phyloP scores from a whole-genome alignment of 2,888 invertebrate genomes.

The Malthinus seriepunctatus region DNA sequence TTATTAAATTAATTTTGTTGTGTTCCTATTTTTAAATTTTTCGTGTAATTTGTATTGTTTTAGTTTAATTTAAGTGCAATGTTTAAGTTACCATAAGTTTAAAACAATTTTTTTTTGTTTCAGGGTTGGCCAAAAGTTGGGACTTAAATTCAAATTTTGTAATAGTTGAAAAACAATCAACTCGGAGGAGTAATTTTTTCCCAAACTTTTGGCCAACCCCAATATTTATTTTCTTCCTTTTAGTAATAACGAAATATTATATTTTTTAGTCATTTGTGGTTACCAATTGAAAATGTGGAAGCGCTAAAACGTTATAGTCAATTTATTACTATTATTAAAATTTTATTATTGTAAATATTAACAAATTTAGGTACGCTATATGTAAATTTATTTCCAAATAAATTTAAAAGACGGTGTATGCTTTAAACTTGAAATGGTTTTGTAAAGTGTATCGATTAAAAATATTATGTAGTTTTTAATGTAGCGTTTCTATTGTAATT shows the following conservation, averaged over 20 bases:
- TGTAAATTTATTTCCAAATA: slow-evolving; percentile 16
- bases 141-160: neutral
- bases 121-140: neutral
- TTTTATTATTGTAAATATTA: slow-evolving; percentile 1
- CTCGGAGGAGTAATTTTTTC: neutral
- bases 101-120: neutral
- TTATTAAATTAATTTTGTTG: too few species aligned
- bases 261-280: slow-evolving; percentile 25
- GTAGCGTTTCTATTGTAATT: slow-evolving; percentile 20
- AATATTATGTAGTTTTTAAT: slow-evolving; percentile 11
- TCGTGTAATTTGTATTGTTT: neutral
- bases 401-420: slow-evolving; percentile 21
- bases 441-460: slow-evolving; percentile 16
- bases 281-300: slow-evolving; percentile 20
- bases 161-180: too few species aligned
- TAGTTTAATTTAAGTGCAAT: slow-evolving; percentile 9
- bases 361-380: neutral
- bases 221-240: too few species aligned
- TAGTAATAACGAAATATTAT: slow-evolving; percentile 1
- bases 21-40: slow-evolving; percentile 7
- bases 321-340: slow-evolving; percentile 7
- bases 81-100: slow-evolving; percentile 6
- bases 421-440: slow-evolving; percentile 6
- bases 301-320: slow-evolving; percentile 12
- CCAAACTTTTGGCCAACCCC: too few species aligned